Percentiles rank a stretch among this genome's conserved stretches.
Evolutionary conservation across 2,888 invertebrate species (phyloP).

Genomic region (Julus scanicus): DNA sequence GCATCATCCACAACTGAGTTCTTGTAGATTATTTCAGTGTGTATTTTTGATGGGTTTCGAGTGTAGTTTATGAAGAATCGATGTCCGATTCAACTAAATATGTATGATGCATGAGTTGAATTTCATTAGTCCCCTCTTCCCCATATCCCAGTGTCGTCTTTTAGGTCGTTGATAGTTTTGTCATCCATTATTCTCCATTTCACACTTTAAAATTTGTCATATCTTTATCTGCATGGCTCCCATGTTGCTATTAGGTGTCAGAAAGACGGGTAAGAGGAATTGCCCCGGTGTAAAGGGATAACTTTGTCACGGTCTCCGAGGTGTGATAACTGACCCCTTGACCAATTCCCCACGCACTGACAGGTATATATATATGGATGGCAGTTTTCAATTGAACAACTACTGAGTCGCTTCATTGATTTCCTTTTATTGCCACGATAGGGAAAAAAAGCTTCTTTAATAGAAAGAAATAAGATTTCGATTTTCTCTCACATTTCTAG

Average conservation of each 20-base stretch:
- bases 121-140: neutral
- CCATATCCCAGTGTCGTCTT: neutral
- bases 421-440: slow-evolving; percentile 28
- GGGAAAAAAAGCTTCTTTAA: neutral
- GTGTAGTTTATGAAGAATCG: neutral
- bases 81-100: neutral
- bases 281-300: neutral
- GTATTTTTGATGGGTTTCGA: neutral
- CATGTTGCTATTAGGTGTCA: slow-evolving; percentile 26
- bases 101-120: neutral
- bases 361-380: slow-evolving; percentile 18
- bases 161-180: neutral
- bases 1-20: too few relatives aligned
- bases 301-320: neutral
- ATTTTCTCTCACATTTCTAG: slow-evolving; percentile 45
- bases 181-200: slow-evolving; percentile 19
- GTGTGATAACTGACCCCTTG: slow-evolving; percentile 45
- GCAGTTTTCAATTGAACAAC: slow-evolving; percentile 15
- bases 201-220: slow-evolving; percentile 43
- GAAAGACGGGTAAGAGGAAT: neutral
- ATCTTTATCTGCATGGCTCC: slow-evolving; percentile 17
- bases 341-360: neutral
- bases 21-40: too few relatives aligned
- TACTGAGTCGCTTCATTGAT: slow-evolving; percentile 1
- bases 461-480: slow-evolving; percentile 45